Evolutionary conservation across 1,140 invertebrate genomes (phyloP), one percentile per base, ranked within the genome.

Genomic region (Apis laboriosa): DNA sequence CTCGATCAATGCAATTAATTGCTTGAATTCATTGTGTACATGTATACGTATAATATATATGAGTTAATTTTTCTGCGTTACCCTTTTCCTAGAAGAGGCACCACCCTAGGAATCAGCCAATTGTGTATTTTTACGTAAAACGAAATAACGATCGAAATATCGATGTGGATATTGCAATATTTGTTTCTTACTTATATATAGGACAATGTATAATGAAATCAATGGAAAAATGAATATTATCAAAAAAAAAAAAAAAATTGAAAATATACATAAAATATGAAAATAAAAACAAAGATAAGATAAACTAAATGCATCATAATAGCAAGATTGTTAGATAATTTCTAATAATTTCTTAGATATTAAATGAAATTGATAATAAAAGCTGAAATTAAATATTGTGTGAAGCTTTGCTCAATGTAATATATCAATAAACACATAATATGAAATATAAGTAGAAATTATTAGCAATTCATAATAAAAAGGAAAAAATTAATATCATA

Each of bases 281-380:
- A 79, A 28, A 17, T 9, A 9, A 11, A 12, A 53, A 4, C 67
- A 79, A 71, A 79, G 77, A 79, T 79, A 51, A 24, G 43, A 53
- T 51, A 2, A n/a, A 21, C 8, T 24, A 53, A 7, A 17, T 43
- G 2, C 56, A 15, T 58, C 49, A 7, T n/a, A 49, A 13, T 53
- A 53, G 43, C 9, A 12, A 7, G 12, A 63, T 53, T 8, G 11
- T 17, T 43, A 51, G 21, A 24, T 49, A 17, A 51, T 51, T 73
- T 43, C 55, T 34, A 73, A 43, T 8, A 73, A 71, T 17, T 55
- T 60, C 28, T 58, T 34, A 19, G 34, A 63, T 75, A 63, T 75
- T 51, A 56, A 75, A 12, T n/a, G 19, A 0, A 53, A 15, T 11
- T 13, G 34, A 75, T 75, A 75, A 75, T 34, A 34, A 3, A 34